Evolutionary conservation across 2,888 invertebrate genomes (phyloP), one percentile per base, ranked within the genome.

Genomic region (Maniola hyperantus): DNA sequence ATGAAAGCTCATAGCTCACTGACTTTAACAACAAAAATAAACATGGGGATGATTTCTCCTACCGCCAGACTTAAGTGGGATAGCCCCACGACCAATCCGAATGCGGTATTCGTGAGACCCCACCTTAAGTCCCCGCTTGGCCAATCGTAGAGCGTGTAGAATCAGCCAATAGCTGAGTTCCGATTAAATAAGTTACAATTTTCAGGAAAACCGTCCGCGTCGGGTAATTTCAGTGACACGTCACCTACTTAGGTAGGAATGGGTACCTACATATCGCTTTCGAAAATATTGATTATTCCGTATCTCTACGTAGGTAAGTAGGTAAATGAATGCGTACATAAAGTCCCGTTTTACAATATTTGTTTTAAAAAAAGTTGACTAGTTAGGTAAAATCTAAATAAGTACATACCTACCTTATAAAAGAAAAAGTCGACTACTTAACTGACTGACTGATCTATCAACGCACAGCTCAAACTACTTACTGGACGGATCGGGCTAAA

Each of bases 1-100:
- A 74, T 75, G 82, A 83, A 84, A 83, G 89, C 89, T 83, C 83
- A 84, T 81, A 85, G 87, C 87, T 79, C 81, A 92, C 92, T 92
- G 89, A 87, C 81, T 85, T 82, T 79, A 82, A 84, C 82, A 87
- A 88, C 86, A 88, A 90, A 89, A 90, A 91, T 89, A 91, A 89
- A 90, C 90, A 90, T 76, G 80, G 91, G 91, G 91, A 83, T 89
- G 90, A 81, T 84, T 79, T 74, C 72, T 78, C 86, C 89, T 89
- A 84, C 81, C 85, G 77, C 74, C 64, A 15, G 20, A 33, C 36
- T 67, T 66, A 77, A 79, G 82, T 84, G 83, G 87, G 85, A 81
- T 75, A 74, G 53, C 33, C 54, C 6, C 33, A 44, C 46, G 69
- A 60, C 91, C 87, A 91, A 90, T 90, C 68, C 64, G 36, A 68